Base-by-base conservation (phyloP, 2,888 invertebrate genomes). In the Ophion slaviceki region DNA sequence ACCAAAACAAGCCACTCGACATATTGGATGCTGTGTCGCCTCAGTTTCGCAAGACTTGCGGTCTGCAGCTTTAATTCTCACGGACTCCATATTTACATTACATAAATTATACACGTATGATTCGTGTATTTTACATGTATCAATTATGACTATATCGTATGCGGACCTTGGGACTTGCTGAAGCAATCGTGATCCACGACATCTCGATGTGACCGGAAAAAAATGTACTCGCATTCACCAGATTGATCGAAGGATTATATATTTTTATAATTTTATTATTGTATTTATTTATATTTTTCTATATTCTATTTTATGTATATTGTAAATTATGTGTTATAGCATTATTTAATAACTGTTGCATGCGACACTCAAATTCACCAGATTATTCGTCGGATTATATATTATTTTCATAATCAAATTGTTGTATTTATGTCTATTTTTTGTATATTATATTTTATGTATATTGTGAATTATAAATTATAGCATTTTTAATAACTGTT, bases 1-100 rank as follows among this genome's bases (percentile, higher is more conserved):
- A 92, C 90, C 92, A 93, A 92, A 93, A 92, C 92, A 93, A 92
- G 91, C 90, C 88, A 85, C 75, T 64, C 82, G 82, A 80, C 79
- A 82, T 85, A 82, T 82, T 82, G 76, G 71, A 79, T 76, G 82
- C 85, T 70, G 71, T 67, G 59, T 74, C 79, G 70, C 64, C 61
- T 79, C 59, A 75, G 40, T 82, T 24, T 79, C 82, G 79, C 70
- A 77, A 79, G 61, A 76, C 71, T 70, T 66, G 78, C 47, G 85
- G 81, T 70, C 57, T 82, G 71, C 67, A 71, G 79, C 79, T 82
- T 28, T 40, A 85, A 85, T 82, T 85, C 79, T 85, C 85, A 80
- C 82, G 45, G 67, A 64, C 67, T 32, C 64, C 11, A 70, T 62
- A 59, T 57, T n/a, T 62, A 61, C 36, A 17, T 61, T 61, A 24